A percentile compares a stretch with the other conserved stretches of the same genome.
Evolutionary conservation across 2,797 vertebrate genomes (phyloP).

Genomic region (Sarcoramphus papa): DNA sequence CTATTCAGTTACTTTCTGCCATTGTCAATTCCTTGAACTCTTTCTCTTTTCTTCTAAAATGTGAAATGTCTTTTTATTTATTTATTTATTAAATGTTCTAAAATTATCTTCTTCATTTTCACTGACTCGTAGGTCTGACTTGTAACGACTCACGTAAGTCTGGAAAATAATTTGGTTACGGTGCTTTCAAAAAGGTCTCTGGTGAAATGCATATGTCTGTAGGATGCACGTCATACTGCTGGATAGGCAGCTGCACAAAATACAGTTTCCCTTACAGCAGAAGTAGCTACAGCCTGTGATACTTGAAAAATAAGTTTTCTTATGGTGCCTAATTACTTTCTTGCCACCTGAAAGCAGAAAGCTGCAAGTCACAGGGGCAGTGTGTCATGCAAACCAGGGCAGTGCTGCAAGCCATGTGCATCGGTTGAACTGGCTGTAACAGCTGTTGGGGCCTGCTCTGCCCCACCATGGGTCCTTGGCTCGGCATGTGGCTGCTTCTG

Average conservation of each 20-base stretch:
- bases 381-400: background rate
- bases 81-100: background rate
- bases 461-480: background rate
- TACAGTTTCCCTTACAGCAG: background rate
- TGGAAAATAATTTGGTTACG: conserved; percentile 69
- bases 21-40: background rate
- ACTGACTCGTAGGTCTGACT: conserved; percentile 11
- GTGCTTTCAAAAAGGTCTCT: conserved; percentile 65
- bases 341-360: background rate
- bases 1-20: background rate
- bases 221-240: background rate
- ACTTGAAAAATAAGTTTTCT: background rate
- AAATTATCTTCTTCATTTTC: conserved; percentile 18
- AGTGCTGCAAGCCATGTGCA: background rate
- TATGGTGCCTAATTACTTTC: background rate
- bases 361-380: background rate
- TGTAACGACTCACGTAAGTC: conserved; percentile 43
- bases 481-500: background rate
- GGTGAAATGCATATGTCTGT: conserved; percentile 55
- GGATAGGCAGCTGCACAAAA: background rate
- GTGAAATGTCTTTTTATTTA: background rate
- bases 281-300: background rate
- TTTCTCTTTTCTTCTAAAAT: background rate
- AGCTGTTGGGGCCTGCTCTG: background rate
- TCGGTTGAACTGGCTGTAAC: background rate